Evolutionary conservation across 2,797 vertebrate species (phyloP).

Genomic region (Tapera naevia): DNA sequence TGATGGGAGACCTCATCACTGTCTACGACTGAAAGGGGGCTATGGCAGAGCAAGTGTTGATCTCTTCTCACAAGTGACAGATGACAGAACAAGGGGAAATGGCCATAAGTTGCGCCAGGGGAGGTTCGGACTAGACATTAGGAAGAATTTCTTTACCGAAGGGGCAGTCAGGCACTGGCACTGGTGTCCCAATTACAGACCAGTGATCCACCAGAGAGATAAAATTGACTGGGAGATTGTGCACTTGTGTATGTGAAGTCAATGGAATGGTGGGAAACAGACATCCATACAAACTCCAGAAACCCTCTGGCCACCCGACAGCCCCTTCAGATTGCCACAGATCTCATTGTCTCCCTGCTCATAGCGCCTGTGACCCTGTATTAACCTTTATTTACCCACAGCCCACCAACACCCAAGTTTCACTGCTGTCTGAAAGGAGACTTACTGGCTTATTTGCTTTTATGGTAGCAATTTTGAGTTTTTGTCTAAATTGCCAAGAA

Average conservation of each 20-base stretch:
- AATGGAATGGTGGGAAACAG: neutral
- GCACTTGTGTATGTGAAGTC: fast-evolving
- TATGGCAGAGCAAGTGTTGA: no score
- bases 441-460: neutral
- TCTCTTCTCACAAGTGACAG: no score
- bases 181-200: neutral
- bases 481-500: neutral
- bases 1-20: no score
- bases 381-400: neutral
- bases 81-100: no score
- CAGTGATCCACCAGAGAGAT: neutral
- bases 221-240: neutral
- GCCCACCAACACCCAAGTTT: neutral
- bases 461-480: fast-evolving
- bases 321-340: neutral
- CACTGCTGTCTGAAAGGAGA: neutral
- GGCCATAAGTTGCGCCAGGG: no score
- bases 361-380: neutral
- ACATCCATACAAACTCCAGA: neutral
- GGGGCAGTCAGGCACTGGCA: no score
- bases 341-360: fast-evolving
- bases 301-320: neutral
- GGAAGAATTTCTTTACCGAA: no score
- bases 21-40: no score
- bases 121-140: no score